Conservation (phyloP, 2,113 vertebrate genomes). For the Mirounga angustirostris region DNA sequence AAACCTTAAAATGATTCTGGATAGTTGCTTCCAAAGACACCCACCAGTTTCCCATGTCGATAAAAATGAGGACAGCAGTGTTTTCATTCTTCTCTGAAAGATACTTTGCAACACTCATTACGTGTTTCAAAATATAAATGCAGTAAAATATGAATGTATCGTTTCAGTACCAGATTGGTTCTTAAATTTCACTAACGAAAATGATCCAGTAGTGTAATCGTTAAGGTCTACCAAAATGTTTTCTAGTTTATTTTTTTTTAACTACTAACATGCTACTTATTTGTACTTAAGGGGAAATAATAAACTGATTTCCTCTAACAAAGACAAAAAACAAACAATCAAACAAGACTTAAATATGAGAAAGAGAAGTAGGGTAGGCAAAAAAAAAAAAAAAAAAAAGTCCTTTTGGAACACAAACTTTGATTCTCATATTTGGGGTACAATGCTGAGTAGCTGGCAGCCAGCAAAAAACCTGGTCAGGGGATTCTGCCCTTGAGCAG, state of each 20-base stretch:
- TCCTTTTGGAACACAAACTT: background rate
- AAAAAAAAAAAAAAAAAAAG: background rate
- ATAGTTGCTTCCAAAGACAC: background rate
- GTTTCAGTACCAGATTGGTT: background rate
- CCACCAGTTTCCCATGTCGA: background rate
- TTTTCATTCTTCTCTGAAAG: constrained; percentile 3
- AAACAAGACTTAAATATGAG: background rate
- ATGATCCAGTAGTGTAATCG: background rate
- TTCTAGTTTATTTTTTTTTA: background rate
- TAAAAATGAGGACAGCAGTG: constrained; percentile 2
- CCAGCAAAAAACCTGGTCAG: background rate
- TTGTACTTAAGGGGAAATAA: background rate
- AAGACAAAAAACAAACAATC: background rate
- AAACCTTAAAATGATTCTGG: background rate
- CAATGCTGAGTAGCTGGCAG: background rate
- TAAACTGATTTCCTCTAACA: background rate
- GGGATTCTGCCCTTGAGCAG: background rate
- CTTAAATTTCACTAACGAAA: constrained; percentile 30
- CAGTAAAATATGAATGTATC: constrained; percentile 1
- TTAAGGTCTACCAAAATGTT: background rate
- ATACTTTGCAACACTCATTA: background rate
- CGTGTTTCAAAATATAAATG: background rate
- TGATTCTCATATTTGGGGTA: background rate
- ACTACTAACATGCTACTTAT: background rate
- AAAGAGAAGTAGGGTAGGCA: background rate